Conservation (phyloP, 2,113 vertebrate genomes). For the Empidonax alnorum region DNA sequence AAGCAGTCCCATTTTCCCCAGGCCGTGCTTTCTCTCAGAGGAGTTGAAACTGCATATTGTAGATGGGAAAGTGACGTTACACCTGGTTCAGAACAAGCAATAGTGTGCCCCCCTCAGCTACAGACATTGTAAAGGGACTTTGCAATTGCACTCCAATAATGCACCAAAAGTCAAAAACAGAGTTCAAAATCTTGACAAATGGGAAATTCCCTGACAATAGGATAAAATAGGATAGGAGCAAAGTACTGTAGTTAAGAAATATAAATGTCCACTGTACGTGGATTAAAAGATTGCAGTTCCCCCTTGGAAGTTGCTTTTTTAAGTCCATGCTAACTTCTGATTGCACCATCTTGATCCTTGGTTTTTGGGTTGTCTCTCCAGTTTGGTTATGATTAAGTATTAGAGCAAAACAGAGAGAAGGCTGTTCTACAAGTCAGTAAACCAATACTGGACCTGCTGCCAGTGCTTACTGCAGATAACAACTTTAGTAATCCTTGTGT, state of each 20-base stretch:
- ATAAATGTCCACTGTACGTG: neutral
- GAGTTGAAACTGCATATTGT: neutral
- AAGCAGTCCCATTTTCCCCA: neutral
- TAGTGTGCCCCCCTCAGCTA: neutral
- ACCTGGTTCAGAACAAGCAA: neutral
- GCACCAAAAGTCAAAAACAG: neutral
- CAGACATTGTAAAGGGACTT: neutral
- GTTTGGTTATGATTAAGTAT: neutral
- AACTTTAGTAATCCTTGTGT: neutral
- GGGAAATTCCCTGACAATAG: neutral
- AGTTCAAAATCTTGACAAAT: neutral
- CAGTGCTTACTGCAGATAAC: neutral
- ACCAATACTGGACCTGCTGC: neutral
- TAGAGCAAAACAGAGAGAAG: neutral
- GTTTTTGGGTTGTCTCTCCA: neutral
- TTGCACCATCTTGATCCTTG: neutral
- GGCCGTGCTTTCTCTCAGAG: neutral
- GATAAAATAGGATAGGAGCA: neutral
- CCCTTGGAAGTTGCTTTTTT: neutral
- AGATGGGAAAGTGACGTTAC: neutral
- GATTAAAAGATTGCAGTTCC: neutral
- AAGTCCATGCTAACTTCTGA: neutral
- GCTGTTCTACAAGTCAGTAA: neutral
- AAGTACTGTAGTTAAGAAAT: neutral
- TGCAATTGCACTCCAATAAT: neutral